A percentile compares a stretch with the other conserved stretches of the same genome.
These are phyloP conservation scores for Stenurella melanura DNA, from an alignment of 2,888 invertebrate genomes.

Conservation along the genomic window DNA sequence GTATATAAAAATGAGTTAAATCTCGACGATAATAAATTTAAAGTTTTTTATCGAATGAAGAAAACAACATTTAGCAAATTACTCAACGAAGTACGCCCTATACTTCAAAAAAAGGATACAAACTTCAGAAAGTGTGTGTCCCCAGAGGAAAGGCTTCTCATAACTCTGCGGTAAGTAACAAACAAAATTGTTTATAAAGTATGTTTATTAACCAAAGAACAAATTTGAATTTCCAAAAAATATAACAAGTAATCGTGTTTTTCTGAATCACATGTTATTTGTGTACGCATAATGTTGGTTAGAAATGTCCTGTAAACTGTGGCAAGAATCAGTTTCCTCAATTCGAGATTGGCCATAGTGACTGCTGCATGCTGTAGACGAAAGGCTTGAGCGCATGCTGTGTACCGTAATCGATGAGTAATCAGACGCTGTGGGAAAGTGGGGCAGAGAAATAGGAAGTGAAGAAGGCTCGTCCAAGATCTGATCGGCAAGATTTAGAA, in stretches of 20 bases:
- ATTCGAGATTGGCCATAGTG: not conserved
- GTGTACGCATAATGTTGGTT: constrained; percentile 8
- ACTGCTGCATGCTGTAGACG: constrained; percentile 32
- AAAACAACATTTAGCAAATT: too few relatives aligned
- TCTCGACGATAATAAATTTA: too few relatives aligned
- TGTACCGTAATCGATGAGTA: not conserved
- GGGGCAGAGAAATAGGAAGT: not conserved
- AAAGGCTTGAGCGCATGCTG: not conserved
- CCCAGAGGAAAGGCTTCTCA: constrained; percentile 29
- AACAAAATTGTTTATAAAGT: constrained; percentile 1
- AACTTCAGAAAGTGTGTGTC: constrained; percentile 20
- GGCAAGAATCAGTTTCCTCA: constrained; percentile 15
- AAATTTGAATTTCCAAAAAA: not conserved
- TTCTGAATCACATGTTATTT: not conserved
- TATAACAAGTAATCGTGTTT: too few relatives aligned
- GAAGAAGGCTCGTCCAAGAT: constrained; percentile 24
- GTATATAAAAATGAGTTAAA: too few relatives aligned
- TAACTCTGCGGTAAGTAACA: constrained; percentile 32
- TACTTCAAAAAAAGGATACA: constrained; percentile 32
- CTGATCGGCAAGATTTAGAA: constrained; percentile 35
- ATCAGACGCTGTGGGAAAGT: constrained; percentile 17
- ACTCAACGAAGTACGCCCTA: constrained; percentile 21
- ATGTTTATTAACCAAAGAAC: not conserved
- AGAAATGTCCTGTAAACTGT: constrained; percentile 25
- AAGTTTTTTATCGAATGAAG: too few relatives aligned